Conservation (phyloP, 2,888 invertebrate genomes). For the Ephialtes manifestator region DNA sequence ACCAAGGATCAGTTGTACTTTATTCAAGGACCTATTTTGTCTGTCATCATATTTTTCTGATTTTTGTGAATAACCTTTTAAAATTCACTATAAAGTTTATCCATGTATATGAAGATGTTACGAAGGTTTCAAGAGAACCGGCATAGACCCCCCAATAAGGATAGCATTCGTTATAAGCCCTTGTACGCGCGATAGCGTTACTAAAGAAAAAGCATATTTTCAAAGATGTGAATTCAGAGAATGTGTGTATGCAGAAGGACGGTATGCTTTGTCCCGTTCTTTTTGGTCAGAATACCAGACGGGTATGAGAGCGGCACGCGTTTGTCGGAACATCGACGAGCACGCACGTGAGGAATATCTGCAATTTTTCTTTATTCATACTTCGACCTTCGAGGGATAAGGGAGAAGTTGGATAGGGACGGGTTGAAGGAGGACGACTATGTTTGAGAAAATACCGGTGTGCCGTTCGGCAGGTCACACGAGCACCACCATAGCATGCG, state of each 20-base stretch:
- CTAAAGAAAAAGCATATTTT: slow-evolving; percentile 20
- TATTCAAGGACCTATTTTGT: not conserved
- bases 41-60: not conserved
- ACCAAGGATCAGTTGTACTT: not conserved
- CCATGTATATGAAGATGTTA: slow-evolving; percentile 39
- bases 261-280: slow-evolving; percentile 58
- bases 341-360: slow-evolving; percentile 1
- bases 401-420: not conserved
- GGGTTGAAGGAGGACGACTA: not conserved
- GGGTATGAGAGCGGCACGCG: slow-evolving; percentile 1
- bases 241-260: slow-evolving; percentile 53
- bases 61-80: slow-evolving; percentile 5
- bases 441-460: not conserved
- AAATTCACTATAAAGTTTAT: slow-evolving; percentile 59
- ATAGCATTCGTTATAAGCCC: slow-evolving; percentile 28
- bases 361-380: slow-evolving; percentile 43
- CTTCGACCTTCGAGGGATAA: not conserved
- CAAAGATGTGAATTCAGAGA: slow-evolving; percentile 50
- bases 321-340: slow-evolving; percentile 38
- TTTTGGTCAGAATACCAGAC: not conserved
- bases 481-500: slow-evolving; percentile 8
- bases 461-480: slow-evolving; percentile 8
- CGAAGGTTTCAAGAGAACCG: not conserved
- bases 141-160: slow-evolving; percentile 8
- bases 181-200: not conserved